phyloP scores from a whole-genome alignment of 2,113 vertebrate genomes.

The Bungarus multicinctus region DNA sequence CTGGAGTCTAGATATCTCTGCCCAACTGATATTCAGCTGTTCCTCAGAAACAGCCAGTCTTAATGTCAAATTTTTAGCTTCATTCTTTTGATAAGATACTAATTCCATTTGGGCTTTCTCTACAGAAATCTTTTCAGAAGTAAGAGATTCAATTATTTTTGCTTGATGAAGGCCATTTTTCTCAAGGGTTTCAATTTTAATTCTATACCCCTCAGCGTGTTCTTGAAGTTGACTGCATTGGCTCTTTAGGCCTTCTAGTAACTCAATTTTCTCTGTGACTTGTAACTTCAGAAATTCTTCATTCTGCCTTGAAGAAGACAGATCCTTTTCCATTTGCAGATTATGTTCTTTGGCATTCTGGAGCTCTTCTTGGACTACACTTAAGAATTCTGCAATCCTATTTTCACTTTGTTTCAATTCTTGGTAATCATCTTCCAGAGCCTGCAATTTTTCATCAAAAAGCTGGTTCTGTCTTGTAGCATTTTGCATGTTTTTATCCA shows the following conservation, averaged over 20 bases:
- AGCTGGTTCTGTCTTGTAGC: conserved; percentile 62
- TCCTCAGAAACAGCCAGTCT: conserved; percentile 74
- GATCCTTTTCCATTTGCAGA: conserved; percentile 70
- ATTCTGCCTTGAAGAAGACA: conserved; percentile 68
- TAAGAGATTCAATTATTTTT: conserved; percentile 56
- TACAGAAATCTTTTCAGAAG: conserved; percentile 63
- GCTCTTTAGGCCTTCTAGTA: conserved; percentile 63
- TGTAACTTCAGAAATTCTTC: conserved; percentile 70
- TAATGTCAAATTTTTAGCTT: conserved; percentile 64
- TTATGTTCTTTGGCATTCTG: conserved; percentile 71
- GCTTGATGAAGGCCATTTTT: conserved; percentile 64
- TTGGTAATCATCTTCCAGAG: conserved; percentile 68
- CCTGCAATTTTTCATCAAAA: conserved; percentile 67
- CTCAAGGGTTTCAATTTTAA: conserved; percentile 61
- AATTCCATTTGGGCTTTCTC: conserved; percentile 68
- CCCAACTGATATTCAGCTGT: conserved; percentile 74
- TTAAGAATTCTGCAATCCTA: conserved; percentile 59
- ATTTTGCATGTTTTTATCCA: conserved; percentile 77
- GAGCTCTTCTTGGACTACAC: conserved; percentile 68
- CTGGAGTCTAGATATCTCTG: conserved; percentile 75
- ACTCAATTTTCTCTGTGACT: conserved; percentile 67
- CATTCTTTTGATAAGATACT: conserved; percentile 29
- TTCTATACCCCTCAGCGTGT: conserved; percentile 61
- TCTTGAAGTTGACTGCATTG: conserved; percentile 66
- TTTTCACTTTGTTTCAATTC: conserved; percentile 73